Percentiles rank a stretch among this genome's conserved stretches.
phyloP scores from a whole-genome alignment of 2,113 vertebrate genomes.

The Burhinus bistriatus region DNA sequence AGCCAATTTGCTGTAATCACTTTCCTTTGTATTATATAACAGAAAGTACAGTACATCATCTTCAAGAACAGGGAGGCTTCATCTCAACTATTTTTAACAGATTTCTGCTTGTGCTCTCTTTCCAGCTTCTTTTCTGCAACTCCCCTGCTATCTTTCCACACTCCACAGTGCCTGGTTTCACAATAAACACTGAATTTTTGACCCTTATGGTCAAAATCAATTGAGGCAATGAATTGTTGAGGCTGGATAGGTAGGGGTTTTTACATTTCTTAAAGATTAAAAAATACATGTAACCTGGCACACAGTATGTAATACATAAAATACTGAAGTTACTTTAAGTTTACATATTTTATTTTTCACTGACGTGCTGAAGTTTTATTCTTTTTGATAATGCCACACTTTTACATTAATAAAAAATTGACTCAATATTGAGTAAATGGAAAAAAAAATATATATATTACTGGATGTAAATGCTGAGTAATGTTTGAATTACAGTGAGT shows the following conservation, averaged over 20 bases:
- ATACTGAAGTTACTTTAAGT: background rate
- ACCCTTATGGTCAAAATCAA: background rate
- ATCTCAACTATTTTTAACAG: constrained; percentile 29
- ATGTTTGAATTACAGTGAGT: background rate
- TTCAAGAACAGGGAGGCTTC: constrained; percentile 16
- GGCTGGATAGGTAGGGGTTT: background rate
- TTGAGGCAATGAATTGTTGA: background rate
- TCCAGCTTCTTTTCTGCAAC: background rate
- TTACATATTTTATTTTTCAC: background rate
- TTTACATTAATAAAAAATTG: background rate
- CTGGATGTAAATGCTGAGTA: background rate
- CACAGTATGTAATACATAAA: background rate
- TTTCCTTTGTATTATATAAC: constrained; percentile 54
- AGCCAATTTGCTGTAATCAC: constrained; percentile 54
- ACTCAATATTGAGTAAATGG: background rate
- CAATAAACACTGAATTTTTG: background rate
- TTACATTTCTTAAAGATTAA: background rate
- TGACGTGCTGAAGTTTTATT: background rate
- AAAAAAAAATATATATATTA: background rate
- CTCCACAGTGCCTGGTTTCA: background rate
- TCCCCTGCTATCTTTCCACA: background rate
- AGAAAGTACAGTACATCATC: constrained; percentile 28
- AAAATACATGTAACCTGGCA: background rate
- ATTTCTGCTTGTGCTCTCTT: background rate
- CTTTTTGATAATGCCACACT: background rate